Percentiles rank a stretch among this genome's conserved stretches.
phyloP scores from a whole-genome alignment of 2,888 invertebrate species.

The Abscondita cerata region DNA sequence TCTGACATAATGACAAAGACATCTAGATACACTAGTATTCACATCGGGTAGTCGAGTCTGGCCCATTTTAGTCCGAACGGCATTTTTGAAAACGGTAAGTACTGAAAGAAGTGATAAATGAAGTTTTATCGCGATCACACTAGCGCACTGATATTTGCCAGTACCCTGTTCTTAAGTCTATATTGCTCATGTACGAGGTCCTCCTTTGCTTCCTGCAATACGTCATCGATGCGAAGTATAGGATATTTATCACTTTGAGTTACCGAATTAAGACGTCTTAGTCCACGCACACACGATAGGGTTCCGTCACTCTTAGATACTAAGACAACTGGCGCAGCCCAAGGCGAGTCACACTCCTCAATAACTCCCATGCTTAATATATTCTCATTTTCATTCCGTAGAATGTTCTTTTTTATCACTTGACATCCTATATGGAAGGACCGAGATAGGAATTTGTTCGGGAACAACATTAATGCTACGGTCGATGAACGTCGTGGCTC shows the following conservation, averaged over 20 bases:
- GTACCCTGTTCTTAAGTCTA: neutral
- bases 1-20: no score
- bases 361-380: no score
- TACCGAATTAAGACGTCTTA: neutral
- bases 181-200: neutral
- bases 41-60: no score
- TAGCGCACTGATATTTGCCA: neutral
- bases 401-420: no score
- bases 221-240: neutral
- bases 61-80: no score
- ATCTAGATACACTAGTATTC: no score
- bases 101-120: neutral
- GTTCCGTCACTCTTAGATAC: slow-evolving; percentile 1
- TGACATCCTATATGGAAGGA: no score
- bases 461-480: no score
- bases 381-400: no score
- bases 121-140: neutral
- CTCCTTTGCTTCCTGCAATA: neutral
- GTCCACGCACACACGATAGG: slow-evolving; percentile 3
- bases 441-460: no score
- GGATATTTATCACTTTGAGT: no score
- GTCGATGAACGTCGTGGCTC: no score
- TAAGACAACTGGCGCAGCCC: slow-evolving; percentile 12
- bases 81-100: neutral
- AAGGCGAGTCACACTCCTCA: slow-evolving; percentile 7